phyloP scores from a whole-genome alignment of 2,797 vertebrate species.

The Poeciliopsis paucimaculata region DNA sequence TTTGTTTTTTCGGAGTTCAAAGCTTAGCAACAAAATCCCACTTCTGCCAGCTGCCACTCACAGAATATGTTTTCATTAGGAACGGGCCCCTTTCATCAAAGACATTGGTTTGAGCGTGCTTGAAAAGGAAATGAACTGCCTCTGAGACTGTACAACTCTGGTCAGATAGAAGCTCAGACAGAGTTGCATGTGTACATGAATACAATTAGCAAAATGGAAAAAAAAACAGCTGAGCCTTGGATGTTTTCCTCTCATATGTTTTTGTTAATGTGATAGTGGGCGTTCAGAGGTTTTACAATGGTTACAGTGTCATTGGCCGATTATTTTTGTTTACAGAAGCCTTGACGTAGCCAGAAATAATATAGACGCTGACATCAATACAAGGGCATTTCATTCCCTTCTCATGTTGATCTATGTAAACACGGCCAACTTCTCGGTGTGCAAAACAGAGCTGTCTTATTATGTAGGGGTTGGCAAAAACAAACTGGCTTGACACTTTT shows the following conservation, averaged over 20 bases:
- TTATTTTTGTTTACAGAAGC: conserved; percentile 48
- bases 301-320: conserved; percentile 35
- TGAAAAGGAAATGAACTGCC: conserved; percentile 80
- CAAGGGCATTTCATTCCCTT: conserved; percentile 27
- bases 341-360: conserved; percentile 32
- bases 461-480: conserved; percentile 1
- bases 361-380: conserved; percentile 27
- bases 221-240: conserved; percentile 32
- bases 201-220: conserved; percentile 44
- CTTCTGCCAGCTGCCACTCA: conserved; percentile 76
- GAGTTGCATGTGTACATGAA: conserved; percentile 53
- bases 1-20: conserved; percentile 82
- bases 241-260: conserved; percentile 40
- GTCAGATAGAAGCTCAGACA: conserved; percentile 60
- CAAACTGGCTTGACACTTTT: conserved; percentile 1
- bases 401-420: conserved; percentile 11
- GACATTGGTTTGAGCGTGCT: conserved; percentile 69
- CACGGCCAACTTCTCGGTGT: background rate
- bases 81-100: conserved; percentile 75
- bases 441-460: background rate
- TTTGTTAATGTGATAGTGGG: conserved; percentile 45
- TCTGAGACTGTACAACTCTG: conserved; percentile 66
- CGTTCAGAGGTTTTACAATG: conserved; percentile 46
- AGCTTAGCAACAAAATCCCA: conserved; percentile 82
- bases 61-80: conserved; percentile 79